phyloP scores from a whole-genome alignment of 2,797 vertebrate species.

The Myotis planiceps region DNA sequence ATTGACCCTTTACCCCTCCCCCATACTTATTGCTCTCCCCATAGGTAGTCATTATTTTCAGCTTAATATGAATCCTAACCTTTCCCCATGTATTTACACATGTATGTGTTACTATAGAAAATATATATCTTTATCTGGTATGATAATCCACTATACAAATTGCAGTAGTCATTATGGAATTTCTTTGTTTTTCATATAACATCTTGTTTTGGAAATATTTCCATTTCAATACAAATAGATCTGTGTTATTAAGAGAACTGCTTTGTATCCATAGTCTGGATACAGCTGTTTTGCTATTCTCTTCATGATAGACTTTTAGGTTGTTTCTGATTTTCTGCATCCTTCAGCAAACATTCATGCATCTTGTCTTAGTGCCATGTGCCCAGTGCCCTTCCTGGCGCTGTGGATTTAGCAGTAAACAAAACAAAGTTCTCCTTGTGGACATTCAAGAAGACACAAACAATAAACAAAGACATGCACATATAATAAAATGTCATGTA shows the following conservation, averaged over 20 bases:
- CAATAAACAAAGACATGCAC: neutral
- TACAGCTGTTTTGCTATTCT: neutral
- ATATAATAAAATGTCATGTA: neutral
- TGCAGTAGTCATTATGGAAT: neutral
- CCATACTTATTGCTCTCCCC: neutral
- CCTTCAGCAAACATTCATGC: neutral
- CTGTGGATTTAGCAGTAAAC: neutral
- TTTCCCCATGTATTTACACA: neutral
- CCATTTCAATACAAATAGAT: neutral
- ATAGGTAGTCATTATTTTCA: neutral
- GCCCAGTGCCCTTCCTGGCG: neutral
- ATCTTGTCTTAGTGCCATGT: neutral
- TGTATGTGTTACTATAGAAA: neutral
- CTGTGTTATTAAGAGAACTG: neutral
- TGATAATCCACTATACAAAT: neutral
- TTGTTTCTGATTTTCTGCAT: neutral
- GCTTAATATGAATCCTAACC: neutral
- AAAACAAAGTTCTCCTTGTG: neutral
- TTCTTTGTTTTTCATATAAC: neutral
- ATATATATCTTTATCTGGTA: neutral
- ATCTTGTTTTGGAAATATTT: slow-evolving; percentile 3
- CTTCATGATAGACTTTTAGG: neutral
- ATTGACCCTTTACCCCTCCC: neutral
- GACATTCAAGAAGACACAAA: neutral
- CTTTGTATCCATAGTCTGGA: neutral